Evolutionary conservation across 2,113 vertebrate genomes (phyloP).

Genomic region (Laticauda laticaudata): DNA sequence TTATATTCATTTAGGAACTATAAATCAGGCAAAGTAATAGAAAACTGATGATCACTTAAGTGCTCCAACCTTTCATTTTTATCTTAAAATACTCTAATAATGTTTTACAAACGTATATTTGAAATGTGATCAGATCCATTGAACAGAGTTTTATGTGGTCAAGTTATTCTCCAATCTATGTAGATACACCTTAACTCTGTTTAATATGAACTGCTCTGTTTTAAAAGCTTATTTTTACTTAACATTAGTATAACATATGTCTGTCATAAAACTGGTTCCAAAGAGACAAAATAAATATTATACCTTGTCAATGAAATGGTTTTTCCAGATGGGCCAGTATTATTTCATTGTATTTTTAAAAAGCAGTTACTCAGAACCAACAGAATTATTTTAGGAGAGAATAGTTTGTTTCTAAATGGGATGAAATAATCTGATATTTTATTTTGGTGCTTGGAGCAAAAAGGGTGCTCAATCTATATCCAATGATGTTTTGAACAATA

Average conservation of each 20-base stretch:
- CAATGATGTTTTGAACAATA: not conserved
- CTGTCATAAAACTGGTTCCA: not conserved
- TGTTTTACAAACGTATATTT: constrained; percentile 42
- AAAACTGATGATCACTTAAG: constrained; percentile 54
- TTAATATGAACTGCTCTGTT: constrained; percentile 17
- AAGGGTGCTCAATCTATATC: not conserved
- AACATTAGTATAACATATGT: not conserved
- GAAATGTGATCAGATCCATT: constrained; percentile 51
- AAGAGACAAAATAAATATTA: fast-evolving
- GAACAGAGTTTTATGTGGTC: constrained; percentile 20
- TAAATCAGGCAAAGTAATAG: constrained; percentile 40
- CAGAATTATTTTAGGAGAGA: fast-evolving
- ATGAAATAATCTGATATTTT: not conserved
- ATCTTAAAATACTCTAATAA: constrained; percentile 57
- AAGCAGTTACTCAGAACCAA: not conserved
- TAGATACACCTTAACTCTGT: not conserved
- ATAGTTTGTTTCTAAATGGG: not conserved
- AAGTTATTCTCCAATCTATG: constrained; percentile 18
- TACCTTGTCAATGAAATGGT: not conserved
- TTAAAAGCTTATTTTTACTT: constrained; percentile 29
- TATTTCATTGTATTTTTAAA: not conserved
- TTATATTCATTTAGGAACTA: constrained; percentile 41
- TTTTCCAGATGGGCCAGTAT: constrained; percentile 40
- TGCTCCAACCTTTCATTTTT: constrained; percentile 50
- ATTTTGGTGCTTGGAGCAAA: fast-evolving